Evolutionary conservation across 2,113 vertebrate genomes (phyloP).

Genomic region (Copsychus sechellarum): DNA sequence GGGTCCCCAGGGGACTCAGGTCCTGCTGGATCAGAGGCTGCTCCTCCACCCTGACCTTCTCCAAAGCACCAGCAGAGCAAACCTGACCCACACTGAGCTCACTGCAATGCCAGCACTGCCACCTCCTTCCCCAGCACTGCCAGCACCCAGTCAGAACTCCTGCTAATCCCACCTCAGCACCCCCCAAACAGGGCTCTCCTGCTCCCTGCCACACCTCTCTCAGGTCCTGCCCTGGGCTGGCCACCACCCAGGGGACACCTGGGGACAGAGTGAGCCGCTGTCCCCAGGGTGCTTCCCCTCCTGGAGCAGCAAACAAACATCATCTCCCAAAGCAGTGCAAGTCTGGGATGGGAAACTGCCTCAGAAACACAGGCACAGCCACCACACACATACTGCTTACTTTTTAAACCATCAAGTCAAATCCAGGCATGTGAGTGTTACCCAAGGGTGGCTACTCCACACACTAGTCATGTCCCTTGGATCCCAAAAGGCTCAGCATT

Average conservation of each 20-base stretch:
- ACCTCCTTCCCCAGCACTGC: accelerated
- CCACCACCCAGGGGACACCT: accelerated
- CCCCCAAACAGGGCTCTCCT: accelerated
- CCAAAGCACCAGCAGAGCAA: neutral
- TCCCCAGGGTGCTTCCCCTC: accelerated
- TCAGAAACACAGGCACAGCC: neutral
- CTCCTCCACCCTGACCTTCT: neutral
- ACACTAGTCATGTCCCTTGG: neutral
- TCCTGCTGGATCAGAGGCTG: too few relatives aligned
- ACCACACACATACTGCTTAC: accelerated
- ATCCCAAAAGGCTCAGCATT: neutral
- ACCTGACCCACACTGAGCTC: accelerated
- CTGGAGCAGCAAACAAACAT: accelerated
- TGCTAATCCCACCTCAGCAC: neutral
- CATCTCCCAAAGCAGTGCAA: accelerated
- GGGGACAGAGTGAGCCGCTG: neutral
- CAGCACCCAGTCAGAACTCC: accelerated
- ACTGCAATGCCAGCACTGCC: accelerated
- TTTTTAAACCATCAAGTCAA: neutral
- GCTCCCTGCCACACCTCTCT: neutral
- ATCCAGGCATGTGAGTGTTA: neutral
- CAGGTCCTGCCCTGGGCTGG: accelerated
- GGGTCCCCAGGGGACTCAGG: too few relatives aligned
- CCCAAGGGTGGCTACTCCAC: constrained; percentile 29
- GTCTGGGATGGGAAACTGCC: neutral